Conservation (phyloP, 2,113 vertebrate species). For the Microtus oregoni region DNA sequence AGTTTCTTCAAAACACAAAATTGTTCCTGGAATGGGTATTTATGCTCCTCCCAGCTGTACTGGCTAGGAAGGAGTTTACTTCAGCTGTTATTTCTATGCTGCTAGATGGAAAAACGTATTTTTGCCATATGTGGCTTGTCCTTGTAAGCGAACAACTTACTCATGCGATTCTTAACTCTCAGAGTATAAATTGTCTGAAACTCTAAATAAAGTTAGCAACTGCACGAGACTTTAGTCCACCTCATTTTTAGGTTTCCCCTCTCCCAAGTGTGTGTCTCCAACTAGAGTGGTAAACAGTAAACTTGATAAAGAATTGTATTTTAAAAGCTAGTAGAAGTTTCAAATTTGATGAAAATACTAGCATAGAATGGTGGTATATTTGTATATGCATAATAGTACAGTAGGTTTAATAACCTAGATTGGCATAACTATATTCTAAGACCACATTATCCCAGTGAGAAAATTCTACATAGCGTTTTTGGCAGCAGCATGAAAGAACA, state of each 20-base stretch:
- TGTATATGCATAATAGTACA: neutral
- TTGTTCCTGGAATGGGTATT: neutral
- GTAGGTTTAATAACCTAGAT: neutral
- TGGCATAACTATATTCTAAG: conserved; percentile 32
- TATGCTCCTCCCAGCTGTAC: neutral
- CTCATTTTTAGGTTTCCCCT: neutral
- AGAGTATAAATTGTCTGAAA: neutral
- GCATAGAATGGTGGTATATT: neutral
- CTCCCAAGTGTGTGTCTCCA: neutral
- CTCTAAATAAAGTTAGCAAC: neutral
- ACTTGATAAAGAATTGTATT: neutral
- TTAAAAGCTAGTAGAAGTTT: conserved; percentile 25
- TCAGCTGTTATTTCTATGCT: neutral
- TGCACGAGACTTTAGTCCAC: neutral
- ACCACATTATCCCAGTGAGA: conserved; percentile 9
- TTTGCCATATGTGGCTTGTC: neutral
- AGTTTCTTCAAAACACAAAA: neutral
- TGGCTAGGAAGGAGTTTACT: neutral
- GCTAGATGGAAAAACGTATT: neutral
- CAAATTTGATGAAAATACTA: conserved; percentile 21
- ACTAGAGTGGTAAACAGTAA: neutral
- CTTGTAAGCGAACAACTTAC: neutral
- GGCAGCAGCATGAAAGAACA: neutral
- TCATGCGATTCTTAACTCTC: neutral
- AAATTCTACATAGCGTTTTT: conserved; percentile 32